Base-by-base conservation (phyloP, 1,140 invertebrate genomes). In the Meloidogyne chitwoodi region DNA sequence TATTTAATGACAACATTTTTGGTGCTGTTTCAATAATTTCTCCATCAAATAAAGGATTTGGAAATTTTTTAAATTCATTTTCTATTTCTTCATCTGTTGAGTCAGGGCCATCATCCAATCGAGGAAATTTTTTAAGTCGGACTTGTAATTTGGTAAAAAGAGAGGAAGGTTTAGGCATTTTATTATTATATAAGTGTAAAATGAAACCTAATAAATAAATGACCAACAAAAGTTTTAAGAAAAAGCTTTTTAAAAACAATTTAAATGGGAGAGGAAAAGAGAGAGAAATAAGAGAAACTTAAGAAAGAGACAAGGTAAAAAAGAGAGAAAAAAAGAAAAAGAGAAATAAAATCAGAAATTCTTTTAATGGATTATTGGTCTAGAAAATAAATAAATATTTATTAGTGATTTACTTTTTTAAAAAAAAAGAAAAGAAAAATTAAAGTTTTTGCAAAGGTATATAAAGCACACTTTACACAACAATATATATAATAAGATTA, bases 81-180 rank as follows among this genome's bases (percentile, higher is more conserved):
- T 41, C 70, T 64, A 38, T 56, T 61, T 75, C 74, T 29, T 75
- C 74, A 29, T 75, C 74, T n/a, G 74, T 68, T 24, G 74, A 75
- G 12, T 62, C 48, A n/a, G 19, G 19, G 19, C 48, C 31, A 3
- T 64, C 70, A 14, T 73, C 70, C 56, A 61, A 61, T 24, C 70
- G 64, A 26, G 73, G 66, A 29, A 77, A 61, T 27, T 66, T 61
- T 48, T 77, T 77, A 3, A 77, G 75, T 14, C 66, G 66, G 56
- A 78, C 67, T 77, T 80, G 77, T 16, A 78, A 34, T 80, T 78
- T 78, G 24, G 77, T 79, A 64, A 79, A 79, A 78, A 24, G 70
- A 29, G n/a, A 75, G 75, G 68, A 78, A 80, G 24, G 29, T 11
- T 79, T 80, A 4, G 77, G 77, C 77, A 78, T 78, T 75, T 64